These are phyloP conservation scores for Dicroscelio sp. DNA, from an alignment of 2,888 invertebrate genomes.

Conservation along the genomic window DNA sequence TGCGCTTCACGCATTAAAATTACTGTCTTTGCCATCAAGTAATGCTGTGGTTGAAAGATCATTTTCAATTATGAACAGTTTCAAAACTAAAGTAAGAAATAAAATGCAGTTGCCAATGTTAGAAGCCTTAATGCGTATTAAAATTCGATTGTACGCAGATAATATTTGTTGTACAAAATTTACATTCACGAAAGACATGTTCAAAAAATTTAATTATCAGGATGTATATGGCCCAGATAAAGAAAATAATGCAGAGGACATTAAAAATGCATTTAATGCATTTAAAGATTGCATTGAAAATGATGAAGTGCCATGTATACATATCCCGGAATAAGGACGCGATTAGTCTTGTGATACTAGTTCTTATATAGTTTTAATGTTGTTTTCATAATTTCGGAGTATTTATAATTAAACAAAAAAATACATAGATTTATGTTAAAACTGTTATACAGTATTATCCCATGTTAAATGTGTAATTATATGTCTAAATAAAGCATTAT, in stretches of 20 bases:
- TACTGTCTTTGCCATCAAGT: conserved; percentile 53
- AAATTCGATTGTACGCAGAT: conserved; percentile 35
- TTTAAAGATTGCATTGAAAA: conserved; percentile 24
- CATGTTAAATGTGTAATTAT: conserved; percentile 10
- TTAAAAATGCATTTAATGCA: background rate
- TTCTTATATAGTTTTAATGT: background rate
- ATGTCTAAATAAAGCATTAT: conserved; percentile 20
- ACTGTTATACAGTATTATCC: too few species aligned
- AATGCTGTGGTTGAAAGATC: conserved; percentile 67
- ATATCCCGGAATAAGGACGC: conserved; percentile 19
- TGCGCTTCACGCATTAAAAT: conserved; percentile 48
- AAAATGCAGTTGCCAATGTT: conserved; percentile 44
- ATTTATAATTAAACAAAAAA: conserved; percentile 25
- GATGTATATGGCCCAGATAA: conserved; percentile 10
- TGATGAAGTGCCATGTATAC: conserved; percentile 14
- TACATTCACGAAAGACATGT: conserved; percentile 25
- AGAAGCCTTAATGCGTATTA: conserved; percentile 36
- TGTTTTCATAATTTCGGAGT: background rate
- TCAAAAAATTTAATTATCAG: conserved; percentile 22
- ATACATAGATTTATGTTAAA: too few species aligned
- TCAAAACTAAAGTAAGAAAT: conserved; percentile 64
- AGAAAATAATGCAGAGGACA: background rate
- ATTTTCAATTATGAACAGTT: conserved; percentile 67
- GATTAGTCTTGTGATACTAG: background rate
- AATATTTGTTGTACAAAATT: conserved; percentile 27